These are phyloP conservation scores for Parauchenoglanis ngamensis DNA, from an alignment of 2,797 vertebrate species.

Conservation along the genomic window DNA sequence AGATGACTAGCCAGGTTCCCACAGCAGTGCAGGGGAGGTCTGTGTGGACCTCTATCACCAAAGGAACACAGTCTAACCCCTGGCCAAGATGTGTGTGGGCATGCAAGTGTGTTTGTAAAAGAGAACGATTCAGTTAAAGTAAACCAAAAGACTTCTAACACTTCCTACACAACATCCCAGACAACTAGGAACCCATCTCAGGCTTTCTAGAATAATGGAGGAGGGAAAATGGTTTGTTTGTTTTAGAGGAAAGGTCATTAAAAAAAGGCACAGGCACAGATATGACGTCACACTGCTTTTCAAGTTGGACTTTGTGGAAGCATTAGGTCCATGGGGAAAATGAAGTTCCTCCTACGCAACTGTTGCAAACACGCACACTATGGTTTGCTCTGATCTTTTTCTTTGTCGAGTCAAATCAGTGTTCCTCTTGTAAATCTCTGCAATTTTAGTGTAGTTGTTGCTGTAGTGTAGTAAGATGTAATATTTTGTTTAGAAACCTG, in stretches of 20 bases:
- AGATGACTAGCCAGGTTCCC: conserved; percentile 83
- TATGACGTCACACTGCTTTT: conserved; percentile 23
- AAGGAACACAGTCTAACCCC: conserved; percentile 29
- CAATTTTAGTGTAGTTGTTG: neutral
- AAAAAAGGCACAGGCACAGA: conserved; percentile 6
- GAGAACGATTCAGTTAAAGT: conserved; percentile 9
- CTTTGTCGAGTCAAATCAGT: neutral
- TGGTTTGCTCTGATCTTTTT: neutral
- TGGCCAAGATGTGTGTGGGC: conserved; percentile 22
- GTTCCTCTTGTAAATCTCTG: neutral
- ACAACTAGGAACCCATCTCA: neutral
- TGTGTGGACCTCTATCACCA: conserved; percentile 18
- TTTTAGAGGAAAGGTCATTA: conserved; percentile 19
- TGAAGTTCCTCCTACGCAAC: neutral
- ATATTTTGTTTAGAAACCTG: neutral
- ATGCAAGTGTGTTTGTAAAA: neutral
- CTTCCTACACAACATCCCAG: conserved; percentile 1
- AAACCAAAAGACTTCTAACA: conserved; percentile 20
- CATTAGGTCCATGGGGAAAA: conserved; percentile 27
- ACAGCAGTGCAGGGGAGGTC: conserved; percentile 64
- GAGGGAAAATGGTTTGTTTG: conserved; percentile 6
- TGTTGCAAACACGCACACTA: neutral
- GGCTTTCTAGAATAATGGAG: neutral
- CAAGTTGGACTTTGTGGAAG: conserved; percentile 21
- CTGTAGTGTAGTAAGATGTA: neutral